Evolutionary conservation across 2,113 vertebrate species (phyloP), one percentile per base, ranked within the genome.

Genomic region (Amphilophus citrinellus): DNA sequence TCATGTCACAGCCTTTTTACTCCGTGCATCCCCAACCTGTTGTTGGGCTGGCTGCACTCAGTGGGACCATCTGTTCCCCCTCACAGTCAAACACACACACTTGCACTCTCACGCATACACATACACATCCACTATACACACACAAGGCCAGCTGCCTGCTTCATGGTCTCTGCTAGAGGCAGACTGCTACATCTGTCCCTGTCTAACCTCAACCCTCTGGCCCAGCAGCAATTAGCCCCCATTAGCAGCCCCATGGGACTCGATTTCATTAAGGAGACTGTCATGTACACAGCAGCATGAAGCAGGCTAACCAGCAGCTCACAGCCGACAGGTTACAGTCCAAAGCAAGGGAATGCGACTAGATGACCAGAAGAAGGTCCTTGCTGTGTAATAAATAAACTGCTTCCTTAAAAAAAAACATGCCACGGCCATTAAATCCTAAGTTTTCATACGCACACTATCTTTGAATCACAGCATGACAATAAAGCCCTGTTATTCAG

Each of bases 211-310:
- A 79, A 85, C 92, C 95, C 92, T 88, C 91, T 95, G 94, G 92
- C 93, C 92, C 89, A 89, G 89, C 85, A 93, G 93, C 94, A 96
- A 95, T 95, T 96, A 96, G 93, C 92, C 90, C 89, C 91, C 93
- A 95, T 95, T 95, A 95, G 92, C 88, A 89, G 87, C 76, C 90
- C 90, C 94, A 81, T 93, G 93, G 91, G 93, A 93, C 79, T 81
- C 87, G 76, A 68, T 88, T 93, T 95, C 92, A 96, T 95, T 93
- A 94, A 88, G 77, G 89, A 91, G 76, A 91, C 89, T 85, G 86
- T 91, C 90, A 88, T 86, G 73, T 83, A 87, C 59, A 56, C 68
- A 84, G 85, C 79, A 83, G 87, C 61, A 73, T 81, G 85, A 57
- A 82, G 83, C 82, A 1, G 61, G 83, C 68, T 83, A 83, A 91